Percentiles rank a stretch among this genome's conserved stretches.
phyloP scores from a whole-genome alignment of 2,797 vertebrate species.

The Hemitrygon akajei region DNA sequence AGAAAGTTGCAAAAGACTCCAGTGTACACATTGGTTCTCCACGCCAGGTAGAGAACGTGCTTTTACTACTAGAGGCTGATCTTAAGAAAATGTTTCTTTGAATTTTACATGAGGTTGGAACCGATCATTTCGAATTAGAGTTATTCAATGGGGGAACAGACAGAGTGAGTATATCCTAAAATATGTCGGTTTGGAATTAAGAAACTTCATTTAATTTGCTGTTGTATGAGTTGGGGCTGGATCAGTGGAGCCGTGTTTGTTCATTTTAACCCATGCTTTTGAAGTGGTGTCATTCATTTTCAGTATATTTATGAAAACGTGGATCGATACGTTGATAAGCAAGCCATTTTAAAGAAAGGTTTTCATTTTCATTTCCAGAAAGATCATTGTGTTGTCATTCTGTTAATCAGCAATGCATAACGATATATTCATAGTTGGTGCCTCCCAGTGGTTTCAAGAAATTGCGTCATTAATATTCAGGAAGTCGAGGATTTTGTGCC shows the following conservation, averaged over 20 bases:
- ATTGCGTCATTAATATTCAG: background rate
- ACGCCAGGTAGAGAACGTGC: background rate
- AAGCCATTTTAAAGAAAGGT: background rate
- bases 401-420: background rate
- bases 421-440: conserved; percentile 28
- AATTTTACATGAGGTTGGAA: background rate
- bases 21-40: background rate
- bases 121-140: background rate
- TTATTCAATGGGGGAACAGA: background rate
- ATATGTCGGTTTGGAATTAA: background rate
- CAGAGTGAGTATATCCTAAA: background rate
- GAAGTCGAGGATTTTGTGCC: background rate
- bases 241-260: background rate
- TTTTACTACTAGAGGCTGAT: background rate
- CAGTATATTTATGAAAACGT: background rate
- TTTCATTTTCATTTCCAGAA: background rate
- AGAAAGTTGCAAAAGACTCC: background rate
- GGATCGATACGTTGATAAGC: background rate
- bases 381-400: background rate
- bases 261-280: background rate
- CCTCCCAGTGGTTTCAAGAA: conserved; percentile 17
- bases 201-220: background rate
- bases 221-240: too few relatives aligned
- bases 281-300: background rate
- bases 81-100: background rate